Evolutionary conservation across 2,888 invertebrate species (phyloP).

Genomic region (Euclidia mi): DNA sequence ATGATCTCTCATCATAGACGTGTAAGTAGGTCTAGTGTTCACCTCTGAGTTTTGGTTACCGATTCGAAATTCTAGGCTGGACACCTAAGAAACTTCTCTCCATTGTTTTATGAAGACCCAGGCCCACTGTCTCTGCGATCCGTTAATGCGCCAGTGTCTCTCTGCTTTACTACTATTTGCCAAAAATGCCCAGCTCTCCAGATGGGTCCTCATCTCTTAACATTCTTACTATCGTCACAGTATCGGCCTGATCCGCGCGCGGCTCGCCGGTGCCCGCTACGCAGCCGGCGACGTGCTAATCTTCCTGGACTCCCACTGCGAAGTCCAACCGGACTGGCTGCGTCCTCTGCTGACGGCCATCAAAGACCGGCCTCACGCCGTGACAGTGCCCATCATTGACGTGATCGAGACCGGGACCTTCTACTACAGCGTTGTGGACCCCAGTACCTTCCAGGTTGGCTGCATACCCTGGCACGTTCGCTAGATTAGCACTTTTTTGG

Average conservation of each 20-base stretch:
- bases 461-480: conserved; percentile 5
- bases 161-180: too few relatives aligned
- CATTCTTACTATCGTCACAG: conserved; percentile 76
- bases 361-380: conserved; percentile 94
- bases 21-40: too few relatives aligned
- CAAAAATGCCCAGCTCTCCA: too few relatives aligned
- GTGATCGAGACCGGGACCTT: conserved; percentile 96
- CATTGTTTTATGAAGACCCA: too few relatives aligned
- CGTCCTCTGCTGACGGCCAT: conserved; percentile 95
- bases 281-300: conserved; percentile 95
- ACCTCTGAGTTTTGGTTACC: too few relatives aligned
- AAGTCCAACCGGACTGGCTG: conserved; percentile 95
- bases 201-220: too few relatives aligned
- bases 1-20: too few relatives aligned
- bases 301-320: conserved; percentile 98
- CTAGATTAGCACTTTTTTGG: background rate
- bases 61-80: too few relatives aligned
- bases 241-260: conserved; percentile 92
- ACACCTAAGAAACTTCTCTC: too few relatives aligned
- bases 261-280: conserved; percentile 95
- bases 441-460: conserved; percentile 82
- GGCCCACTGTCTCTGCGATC: too few relatives aligned
- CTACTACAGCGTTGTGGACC: conserved; percentile 92
- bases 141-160: too few relatives aligned
- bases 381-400: conserved; percentile 98